Conservation (phyloP, 2,888 invertebrate species). For the Troides helena region DNA sequence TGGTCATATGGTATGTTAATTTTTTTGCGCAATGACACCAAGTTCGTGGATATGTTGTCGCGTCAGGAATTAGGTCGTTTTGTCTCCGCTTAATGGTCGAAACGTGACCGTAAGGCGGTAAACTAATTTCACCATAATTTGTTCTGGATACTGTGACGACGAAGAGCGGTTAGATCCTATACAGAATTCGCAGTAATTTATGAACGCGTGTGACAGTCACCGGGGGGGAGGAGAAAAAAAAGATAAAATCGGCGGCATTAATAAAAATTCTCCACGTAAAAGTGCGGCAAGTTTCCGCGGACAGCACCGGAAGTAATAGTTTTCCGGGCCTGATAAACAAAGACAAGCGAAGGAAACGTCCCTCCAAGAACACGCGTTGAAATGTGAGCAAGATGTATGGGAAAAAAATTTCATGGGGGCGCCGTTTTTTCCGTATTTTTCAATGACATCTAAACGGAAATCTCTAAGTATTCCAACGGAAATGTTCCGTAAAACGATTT, state of each 20-base stretch:
- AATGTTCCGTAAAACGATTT: slow-evolving; percentile 55
- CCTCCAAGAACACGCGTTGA: slow-evolving; percentile 45
- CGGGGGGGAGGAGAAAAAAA: slow-evolving; percentile 24
- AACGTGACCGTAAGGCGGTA: slow-evolving; percentile 73
- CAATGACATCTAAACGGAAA: slow-evolving; percentile 42
- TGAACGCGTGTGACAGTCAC: slow-evolving; percentile 48
- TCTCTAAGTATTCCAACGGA: slow-evolving; percentile 48
- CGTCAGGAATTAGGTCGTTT: slow-evolving; percentile 75
- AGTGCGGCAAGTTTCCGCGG: slow-evolving; percentile 47
- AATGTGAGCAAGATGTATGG: slow-evolving; percentile 64
- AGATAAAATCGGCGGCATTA: slow-evolving; percentile 32
- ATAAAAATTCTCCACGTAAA: slow-evolving; percentile 48
- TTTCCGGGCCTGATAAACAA: slow-evolving; percentile 63
- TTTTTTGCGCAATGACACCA: slow-evolving; percentile 79
- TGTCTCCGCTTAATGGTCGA: slow-evolving; percentile 75
- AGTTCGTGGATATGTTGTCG: slow-evolving; percentile 74
- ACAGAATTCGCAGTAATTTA: slow-evolving; percentile 62
- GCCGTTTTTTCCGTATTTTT: slow-evolving; percentile 41
- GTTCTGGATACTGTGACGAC: slow-evolving; percentile 67
- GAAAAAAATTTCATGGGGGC: slow-evolving; percentile 46
- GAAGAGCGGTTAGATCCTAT: slow-evolving; percentile 61
- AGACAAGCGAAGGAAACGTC: slow-evolving; percentile 71
- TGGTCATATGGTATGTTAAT: slow-evolving; percentile 39
- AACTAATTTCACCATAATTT: slow-evolving; percentile 71
- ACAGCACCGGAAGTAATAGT: slow-evolving; percentile 70